Evolutionary conservation across 2,113 vertebrate species (phyloP).

Genomic region (Camelus bactrianus): DNA sequence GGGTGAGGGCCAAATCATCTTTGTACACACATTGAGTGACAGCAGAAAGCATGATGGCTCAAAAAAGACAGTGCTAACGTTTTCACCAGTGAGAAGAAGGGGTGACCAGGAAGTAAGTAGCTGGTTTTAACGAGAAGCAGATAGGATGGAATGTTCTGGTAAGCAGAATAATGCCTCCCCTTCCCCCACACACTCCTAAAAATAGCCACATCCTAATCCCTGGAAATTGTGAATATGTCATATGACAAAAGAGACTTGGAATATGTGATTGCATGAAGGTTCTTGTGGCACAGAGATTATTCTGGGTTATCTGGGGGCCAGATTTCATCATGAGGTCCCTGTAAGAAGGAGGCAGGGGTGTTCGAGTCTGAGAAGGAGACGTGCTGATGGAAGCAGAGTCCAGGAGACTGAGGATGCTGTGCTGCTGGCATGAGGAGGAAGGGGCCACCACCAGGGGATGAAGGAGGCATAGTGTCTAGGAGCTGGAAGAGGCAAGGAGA

Average conservation of each 20-base stretch:
- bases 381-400: too few relatives aligned
- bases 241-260: not conserved
- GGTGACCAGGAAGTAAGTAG: not conserved
- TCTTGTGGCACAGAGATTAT: not conserved
- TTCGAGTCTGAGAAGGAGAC: not conserved
- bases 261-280: not conserved
- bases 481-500: not conserved
- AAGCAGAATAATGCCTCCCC: too few relatives aligned
- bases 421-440: not conserved
- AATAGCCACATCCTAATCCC: not conserved
- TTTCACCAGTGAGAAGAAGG: not conserved
- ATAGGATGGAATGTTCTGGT: not conserved
- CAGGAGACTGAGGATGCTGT: not conserved
- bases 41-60: not conserved
- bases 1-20: not conserved
- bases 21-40: not conserved
- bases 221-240: not conserved
- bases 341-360: too few relatives aligned
- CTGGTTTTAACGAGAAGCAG: not conserved
- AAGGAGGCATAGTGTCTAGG: not conserved
- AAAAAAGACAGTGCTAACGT: not conserved
- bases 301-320: not conserved
- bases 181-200: not conserved
- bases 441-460: rapidly evolving
- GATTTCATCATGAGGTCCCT: not conserved